Percentiles rank a stretch among this genome's conserved stretches.
phyloP scores from a whole-genome alignment of 2,113 vertebrate species.

The Cottus gobio region DNA sequence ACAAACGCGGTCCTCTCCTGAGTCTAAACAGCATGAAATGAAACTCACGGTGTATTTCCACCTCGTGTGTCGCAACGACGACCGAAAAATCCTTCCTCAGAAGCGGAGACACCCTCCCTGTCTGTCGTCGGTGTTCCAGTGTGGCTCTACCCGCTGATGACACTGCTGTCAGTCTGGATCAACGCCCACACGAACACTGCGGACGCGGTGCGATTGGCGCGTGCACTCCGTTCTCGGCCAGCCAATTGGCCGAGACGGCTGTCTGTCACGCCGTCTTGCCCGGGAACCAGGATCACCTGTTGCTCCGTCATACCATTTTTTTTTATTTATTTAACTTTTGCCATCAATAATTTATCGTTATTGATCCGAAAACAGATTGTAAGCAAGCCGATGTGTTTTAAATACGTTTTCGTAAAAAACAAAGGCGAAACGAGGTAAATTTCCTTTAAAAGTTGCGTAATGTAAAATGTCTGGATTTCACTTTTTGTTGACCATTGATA shows the following conservation, averaged over 20 bases:
- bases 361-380: neutral
- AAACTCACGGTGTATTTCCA: conserved; percentile 21
- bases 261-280: conserved; percentile 43
- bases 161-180: conserved; percentile 29
- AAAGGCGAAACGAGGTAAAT: neutral
- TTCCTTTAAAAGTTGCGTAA: neutral
- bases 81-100: neutral
- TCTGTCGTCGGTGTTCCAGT: conserved; percentile 26
- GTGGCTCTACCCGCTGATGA: conserved; percentile 37
- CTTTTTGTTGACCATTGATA: neutral
- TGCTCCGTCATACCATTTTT: conserved; percentile 51
- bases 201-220: conserved; percentile 48
- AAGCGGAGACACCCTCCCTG: neutral
- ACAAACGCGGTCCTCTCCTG: neutral
- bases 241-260: conserved; percentile 43
- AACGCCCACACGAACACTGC: conserved; percentile 54
- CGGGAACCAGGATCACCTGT: conserved; percentile 74
- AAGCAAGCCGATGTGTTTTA: neutral
- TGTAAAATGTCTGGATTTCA: neutral
- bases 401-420: neutral
- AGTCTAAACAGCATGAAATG: neutral
- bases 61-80: neutral
- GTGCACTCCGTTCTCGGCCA: rapidly evolving
- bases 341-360: neutral
- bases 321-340: neutral